Evolutionary conservation across 1,140 invertebrate genomes (phyloP), one percentile per base, ranked within the genome.

Genomic region (Monochamus saltuarius): DNA sequence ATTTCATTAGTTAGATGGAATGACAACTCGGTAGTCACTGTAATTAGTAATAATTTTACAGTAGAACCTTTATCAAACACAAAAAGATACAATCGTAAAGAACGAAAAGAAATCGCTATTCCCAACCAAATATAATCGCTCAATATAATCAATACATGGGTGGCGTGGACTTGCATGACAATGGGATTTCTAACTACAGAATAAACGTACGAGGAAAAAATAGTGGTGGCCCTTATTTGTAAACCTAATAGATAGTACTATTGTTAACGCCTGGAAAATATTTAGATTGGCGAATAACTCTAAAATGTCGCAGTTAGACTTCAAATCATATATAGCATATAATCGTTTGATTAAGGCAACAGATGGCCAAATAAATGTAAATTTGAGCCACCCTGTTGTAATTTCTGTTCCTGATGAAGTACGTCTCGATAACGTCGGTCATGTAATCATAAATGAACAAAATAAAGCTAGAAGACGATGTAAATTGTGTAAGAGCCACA

Each of bases 221-320:
- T 70, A 69, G 69, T 73, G 69, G 66, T 73, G 66, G 66, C 65
- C 61, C 8, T 39, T 72, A 11, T 72, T 73, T 60, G 54, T 56
- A 38, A 65, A 67, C 42, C 45, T 50, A 29, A 40, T 72, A 45
- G 59, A 71, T 56, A 68, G 40, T 52, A 50, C 55, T 50, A 38
- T 64, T 19, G 65, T 67, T 11, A 69, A 69, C 58, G 34, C 59
- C 10, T 68, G 63, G 63, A 68, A 58, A 55, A 34, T 66, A 37
- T 59, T 65, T 47, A 56, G 51, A 13, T 37, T 53, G n/a, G 51
- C 56, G 39, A 59, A 66, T 39, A 34, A 61, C 49, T 8, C 36
- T n/a, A 64, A 67, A 16, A 63, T 66, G 22, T 49, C 56, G 7
- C 64, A 63, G 39, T 35, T 67, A 52, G 46, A 67, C 14, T 67